phyloP scores from a whole-genome alignment of 2,888 invertebrate genomes.

The Hyposoter didymator region DNA sequence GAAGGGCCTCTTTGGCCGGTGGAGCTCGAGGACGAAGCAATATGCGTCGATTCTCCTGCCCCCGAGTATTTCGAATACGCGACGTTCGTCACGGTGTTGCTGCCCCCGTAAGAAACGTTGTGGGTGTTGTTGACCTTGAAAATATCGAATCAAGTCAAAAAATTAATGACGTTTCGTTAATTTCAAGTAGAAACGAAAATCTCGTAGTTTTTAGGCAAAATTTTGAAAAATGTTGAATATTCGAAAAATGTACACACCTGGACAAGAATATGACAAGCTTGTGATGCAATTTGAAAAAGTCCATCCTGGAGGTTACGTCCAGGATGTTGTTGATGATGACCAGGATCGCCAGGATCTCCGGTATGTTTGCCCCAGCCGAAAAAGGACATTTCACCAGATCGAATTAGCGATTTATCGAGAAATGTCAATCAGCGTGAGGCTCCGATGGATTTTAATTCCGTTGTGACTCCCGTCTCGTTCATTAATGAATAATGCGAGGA shows the following conservation, averaged over 20 bases:
- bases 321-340: constrained; percentile 68
- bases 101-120: constrained; percentile 88
- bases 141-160: neutral
- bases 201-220: too few species aligned
- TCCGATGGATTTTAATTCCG: neutral
- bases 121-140: constrained; percentile 87
- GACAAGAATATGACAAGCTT: constrained; percentile 91
- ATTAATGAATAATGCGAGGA: neutral
- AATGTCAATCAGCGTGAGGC: neutral
- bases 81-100: constrained; percentile 87
- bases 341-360: constrained; percentile 68
- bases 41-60: constrained; percentile 67
- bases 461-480: neutral
- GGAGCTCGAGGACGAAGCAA: constrained; percentile 63
- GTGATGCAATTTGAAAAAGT: constrained; percentile 91
- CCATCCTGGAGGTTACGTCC: constrained; percentile 90
- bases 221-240: neutral
- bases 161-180: neutral
- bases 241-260: constrained; percentile 85
- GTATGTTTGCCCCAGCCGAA: constrained; percentile 78
- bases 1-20: constrained; percentile 65
- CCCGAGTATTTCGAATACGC: constrained; percentile 79
- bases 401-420: neutral
- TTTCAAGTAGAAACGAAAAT: too few species aligned
- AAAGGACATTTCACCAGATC: constrained; percentile 77